Conservation (phyloP, 2,888 invertebrate genomes). For the Balanococcus diminutus region DNA sequence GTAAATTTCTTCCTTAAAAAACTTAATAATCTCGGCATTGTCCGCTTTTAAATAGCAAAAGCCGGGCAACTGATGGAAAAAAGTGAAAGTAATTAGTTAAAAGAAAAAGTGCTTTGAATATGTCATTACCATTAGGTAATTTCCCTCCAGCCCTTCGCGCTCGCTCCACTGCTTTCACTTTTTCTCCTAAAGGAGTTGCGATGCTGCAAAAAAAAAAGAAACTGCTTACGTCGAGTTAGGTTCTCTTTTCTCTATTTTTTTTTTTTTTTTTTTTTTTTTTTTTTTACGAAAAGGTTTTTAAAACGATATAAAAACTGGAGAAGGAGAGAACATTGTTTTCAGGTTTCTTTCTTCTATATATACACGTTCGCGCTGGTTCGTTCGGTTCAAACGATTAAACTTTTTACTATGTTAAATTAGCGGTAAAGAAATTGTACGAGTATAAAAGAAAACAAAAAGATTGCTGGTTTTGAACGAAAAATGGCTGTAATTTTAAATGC, state of each 20-base stretch:
- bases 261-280: neutral
- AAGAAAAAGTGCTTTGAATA: slow-evolving; percentile 32
- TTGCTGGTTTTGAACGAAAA: neutral
- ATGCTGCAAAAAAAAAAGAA: neutral
- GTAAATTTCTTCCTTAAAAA: neutral
- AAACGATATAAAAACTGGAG: slow-evolving; percentile 10
- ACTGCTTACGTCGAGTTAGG: neutral
- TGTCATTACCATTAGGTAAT: slow-evolving; percentile 31
- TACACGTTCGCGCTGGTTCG: too few species aligned
- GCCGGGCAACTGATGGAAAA: neutral
- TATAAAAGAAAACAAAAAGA: slow-evolving; percentile 26
- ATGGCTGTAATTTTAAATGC: neutral
- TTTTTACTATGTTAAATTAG: slow-evolving; percentile 15
- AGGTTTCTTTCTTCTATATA: neutral
- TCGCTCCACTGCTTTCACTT: neutral
- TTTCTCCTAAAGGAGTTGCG: neutral
- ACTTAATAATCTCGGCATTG: slow-evolving; percentile 21
- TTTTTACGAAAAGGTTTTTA: neutral
- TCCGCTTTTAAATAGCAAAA: neutral
- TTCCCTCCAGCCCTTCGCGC: neutral
- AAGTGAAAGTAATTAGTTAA: slow-evolving; percentile 24
- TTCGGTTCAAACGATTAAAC: slow-evolving; percentile 10
- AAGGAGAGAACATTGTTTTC: slow-evolving; percentile 1
- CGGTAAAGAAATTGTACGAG: slow-evolving; percentile 1
- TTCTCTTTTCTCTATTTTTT: too few species aligned